phyloP scores from a whole-genome alignment of 2,888 invertebrate species.

The Incurvaria masculella region DNA sequence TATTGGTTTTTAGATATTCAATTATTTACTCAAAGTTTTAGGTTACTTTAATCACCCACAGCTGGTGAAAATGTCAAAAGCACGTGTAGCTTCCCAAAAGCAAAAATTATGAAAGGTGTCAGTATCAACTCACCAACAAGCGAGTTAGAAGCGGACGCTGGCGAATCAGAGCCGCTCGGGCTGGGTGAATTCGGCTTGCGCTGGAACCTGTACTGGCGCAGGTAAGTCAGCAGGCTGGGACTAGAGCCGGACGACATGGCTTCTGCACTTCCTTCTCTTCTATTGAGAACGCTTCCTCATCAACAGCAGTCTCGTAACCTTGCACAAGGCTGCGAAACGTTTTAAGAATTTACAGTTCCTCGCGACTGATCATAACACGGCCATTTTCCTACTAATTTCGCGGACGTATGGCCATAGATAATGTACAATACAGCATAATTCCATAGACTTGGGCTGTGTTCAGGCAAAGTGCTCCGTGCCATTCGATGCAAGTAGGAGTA shows the following conservation, averaged over 20 bases:
- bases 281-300: conserved; percentile 12
- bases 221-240: conserved; percentile 59
- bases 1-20: too few species aligned
- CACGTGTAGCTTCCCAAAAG: conserved; percentile 22
- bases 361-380: conserved; percentile 13
- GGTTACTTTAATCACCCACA: too few species aligned
- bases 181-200: conserved; percentile 48
- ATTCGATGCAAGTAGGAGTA: too few species aligned
- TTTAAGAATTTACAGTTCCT: conserved; percentile 16
- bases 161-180: conserved; percentile 23
- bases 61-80: conserved; percentile 19
- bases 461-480: too few species aligned
- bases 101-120: not conserved
- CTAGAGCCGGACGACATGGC: conserved; percentile 48
- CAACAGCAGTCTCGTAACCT: conserved; percentile 1
- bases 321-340: conserved; percentile 13
- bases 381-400: not conserved
- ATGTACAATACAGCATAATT: too few species aligned
- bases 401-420: too few species aligned
- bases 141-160: too few species aligned
- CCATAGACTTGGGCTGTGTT: too few species aligned
- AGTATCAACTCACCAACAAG: too few species aligned
- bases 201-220: conserved; percentile 68
- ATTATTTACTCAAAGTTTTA: too few species aligned
- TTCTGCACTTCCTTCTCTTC: conserved; percentile 17